Conservation (phyloP, 2,113 vertebrate genomes). For the Pluvialis apricaria region DNA sequence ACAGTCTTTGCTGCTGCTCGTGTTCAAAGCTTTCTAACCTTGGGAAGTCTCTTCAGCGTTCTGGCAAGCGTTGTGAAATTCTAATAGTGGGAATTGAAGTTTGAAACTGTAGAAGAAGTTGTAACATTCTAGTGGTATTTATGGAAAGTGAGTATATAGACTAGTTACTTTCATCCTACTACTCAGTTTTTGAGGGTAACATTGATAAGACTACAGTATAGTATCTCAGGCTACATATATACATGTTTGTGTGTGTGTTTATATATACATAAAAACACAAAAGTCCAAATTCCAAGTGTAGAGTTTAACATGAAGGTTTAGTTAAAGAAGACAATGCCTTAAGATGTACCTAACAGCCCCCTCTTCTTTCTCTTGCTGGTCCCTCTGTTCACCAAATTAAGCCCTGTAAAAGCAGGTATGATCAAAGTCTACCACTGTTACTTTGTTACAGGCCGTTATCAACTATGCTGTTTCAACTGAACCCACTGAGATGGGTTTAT, state of each 20-base stretch:
- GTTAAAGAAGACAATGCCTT: not conserved
- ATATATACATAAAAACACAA: not conserved
- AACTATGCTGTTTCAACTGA: not conserved
- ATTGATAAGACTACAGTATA: not conserved
- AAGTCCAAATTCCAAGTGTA: not conserved
- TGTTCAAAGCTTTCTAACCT: not conserved
- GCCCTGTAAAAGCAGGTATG: not conserved
- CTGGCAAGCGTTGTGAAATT: not conserved
- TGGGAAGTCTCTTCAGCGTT: not conserved
- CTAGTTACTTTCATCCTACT: not conserved
- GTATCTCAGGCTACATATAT: not conserved
- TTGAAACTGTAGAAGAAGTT: slow-evolving; percentile 32
- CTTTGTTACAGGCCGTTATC: too few species aligned
- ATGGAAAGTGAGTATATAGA: slow-evolving; percentile 22
- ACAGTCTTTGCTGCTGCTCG: not conserved
- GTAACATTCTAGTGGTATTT: slow-evolving; percentile 30
- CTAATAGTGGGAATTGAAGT: not conserved
- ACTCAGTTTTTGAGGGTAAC: not conserved
- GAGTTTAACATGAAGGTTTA: not conserved
- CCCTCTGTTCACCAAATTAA: not conserved
- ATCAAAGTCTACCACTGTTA: not conserved
- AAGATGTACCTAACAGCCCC: not conserved
- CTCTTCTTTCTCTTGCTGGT: not conserved
- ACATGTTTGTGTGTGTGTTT: not conserved
- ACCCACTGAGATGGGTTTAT: not conserved